Base-by-base conservation (phyloP, 2,888 invertebrate species). In the Chymomyza caudatula region DNA sequence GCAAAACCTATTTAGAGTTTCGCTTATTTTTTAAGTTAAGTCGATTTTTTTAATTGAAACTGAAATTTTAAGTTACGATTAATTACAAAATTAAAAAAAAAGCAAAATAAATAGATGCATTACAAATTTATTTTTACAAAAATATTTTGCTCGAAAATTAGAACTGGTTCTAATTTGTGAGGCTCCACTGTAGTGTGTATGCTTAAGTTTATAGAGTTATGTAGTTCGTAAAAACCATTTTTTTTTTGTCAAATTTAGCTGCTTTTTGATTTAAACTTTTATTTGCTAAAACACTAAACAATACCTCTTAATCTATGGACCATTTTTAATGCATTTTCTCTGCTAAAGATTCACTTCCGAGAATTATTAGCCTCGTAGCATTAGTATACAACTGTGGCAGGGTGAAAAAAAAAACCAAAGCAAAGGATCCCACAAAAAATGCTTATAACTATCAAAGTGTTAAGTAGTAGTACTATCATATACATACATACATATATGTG, bases 231-330 rank as follows among this genome's bases (percentile, higher is more conserved):
- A n/a, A n/a, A n/a, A n/a, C n/a, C n/a, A n/a, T 0, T 8, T 37
- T 37, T 37, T 37, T 37, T 2, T 11, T 25, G n/a, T n/a, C n/a
- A n/a, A 25, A 25, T 4, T 4, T 25, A 25, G 3, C 25, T 43
- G 43, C 15, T 13, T 3, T 11, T 47, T 17, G n/a, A n/a, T 5
- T 47, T 47, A 6, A 19, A 11, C 13, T 44, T 11, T 47, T 47
- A n/a, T 47, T 47, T 15, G 4, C 6, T 47, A 17, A 1, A 37
- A 37, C 11, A 71, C 68, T 74, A 68, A 69, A 67, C 76, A 84
- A 74, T 80, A 80, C 80, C 80, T 81, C 80, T 79, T 82, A 71
- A 82, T 85, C 82, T 78, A 81, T 85, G 80, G 80, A 81, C 80
- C 80, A 81, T 73, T 78, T 75, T 71, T 69, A 69, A 65, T 66